phyloP scores from a whole-genome alignment of 1,140 invertebrate species.

The Drosophila burlai region DNA sequence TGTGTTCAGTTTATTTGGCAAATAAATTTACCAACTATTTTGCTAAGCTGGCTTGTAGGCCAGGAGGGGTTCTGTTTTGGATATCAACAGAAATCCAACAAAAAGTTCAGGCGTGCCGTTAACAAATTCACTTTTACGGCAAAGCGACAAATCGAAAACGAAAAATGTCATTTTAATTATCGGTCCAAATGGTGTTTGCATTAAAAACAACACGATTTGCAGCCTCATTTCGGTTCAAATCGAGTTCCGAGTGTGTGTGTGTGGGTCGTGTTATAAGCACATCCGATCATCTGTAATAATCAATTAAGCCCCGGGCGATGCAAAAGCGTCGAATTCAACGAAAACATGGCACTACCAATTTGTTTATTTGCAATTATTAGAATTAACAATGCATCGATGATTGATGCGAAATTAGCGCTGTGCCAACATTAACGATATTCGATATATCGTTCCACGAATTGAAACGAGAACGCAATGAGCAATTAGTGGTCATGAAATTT shows the following conservation, averaged over 20 bases:
- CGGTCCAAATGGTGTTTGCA: slow-evolving; percentile 29
- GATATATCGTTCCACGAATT: not conserved
- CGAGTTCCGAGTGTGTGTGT: not conserved
- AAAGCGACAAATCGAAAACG: slow-evolving; percentile 3
- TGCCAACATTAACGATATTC: slow-evolving; percentile 27
- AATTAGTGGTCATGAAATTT: slow-evolving; percentile 58
- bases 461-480: not conserved
- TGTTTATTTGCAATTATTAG: slow-evolving; percentile 56
- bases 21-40: slow-evolving; percentile 63
- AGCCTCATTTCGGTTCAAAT: slow-evolving; percentile 31
- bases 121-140: slow-evolving; percentile 10
- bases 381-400: slow-evolving; percentile 45
- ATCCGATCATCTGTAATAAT: slow-evolving; percentile 54
- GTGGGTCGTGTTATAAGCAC: slow-evolving; percentile 19
- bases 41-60: slow-evolving; percentile 27
- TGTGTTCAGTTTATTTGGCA: slow-evolving; percentile 59
- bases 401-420: slow-evolving; percentile 25
- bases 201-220: slow-evolving; percentile 34
- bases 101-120: not conserved
- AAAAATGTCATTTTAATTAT: slow-evolving; percentile 48
- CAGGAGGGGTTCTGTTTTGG: slow-evolving; percentile 12
- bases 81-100: not conserved
- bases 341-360: slow-evolving; percentile 43
- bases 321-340: slow-evolving; percentile 9
- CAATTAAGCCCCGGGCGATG: slow-evolving; percentile 25